Evolutionary conservation across 2,888 invertebrate genomes (phyloP).

Genomic region (Dasysyrphus tricinctus): DNA sequence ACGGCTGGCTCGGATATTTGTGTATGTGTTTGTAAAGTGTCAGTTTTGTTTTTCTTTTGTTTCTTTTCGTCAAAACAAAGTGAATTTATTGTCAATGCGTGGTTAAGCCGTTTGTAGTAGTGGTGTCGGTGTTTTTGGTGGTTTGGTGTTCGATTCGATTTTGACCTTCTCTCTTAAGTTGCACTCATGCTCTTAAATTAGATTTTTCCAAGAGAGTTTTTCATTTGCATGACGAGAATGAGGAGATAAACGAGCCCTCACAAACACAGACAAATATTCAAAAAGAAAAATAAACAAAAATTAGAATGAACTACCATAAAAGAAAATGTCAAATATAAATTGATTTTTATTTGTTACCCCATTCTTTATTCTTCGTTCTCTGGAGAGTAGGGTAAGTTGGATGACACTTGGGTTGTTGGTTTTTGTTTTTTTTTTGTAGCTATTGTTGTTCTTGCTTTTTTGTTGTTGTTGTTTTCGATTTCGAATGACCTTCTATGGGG

Average conservation of each 20-base stretch:
- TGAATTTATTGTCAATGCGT: constrained; percentile 23
- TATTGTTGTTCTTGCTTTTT: constrained; percentile 23
- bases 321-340: constrained; percentile 75
- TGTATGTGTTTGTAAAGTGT: constrained; percentile 61
- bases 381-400: constrained; percentile 70
- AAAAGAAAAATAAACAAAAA: constrained; percentile 62
- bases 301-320: constrained; percentile 40
- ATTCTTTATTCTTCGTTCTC: constrained; percentile 57
- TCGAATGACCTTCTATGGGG: constrained; percentile 75
- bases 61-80: constrained; percentile 49
- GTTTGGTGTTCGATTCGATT: constrained; percentile 25
- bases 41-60: constrained; percentile 71
- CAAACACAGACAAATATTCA: constrained; percentile 30
- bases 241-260: constrained; percentile 1
- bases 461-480: constrained; percentile 75
- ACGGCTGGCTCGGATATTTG: constrained; percentile 18
- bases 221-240: not conserved
- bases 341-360: constrained; percentile 74
- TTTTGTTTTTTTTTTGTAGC: not conserved
- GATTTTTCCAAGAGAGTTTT: not conserved
- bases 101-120: not conserved
- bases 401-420: constrained; percentile 65
- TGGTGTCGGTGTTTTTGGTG: not conserved
- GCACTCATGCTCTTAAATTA: constrained; percentile 31
- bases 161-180: constrained; percentile 46